These are phyloP conservation scores for Aproaerema taeniolella DNA, from an alignment of 2,888 invertebrate species.

Conservation along the genomic window DNA sequence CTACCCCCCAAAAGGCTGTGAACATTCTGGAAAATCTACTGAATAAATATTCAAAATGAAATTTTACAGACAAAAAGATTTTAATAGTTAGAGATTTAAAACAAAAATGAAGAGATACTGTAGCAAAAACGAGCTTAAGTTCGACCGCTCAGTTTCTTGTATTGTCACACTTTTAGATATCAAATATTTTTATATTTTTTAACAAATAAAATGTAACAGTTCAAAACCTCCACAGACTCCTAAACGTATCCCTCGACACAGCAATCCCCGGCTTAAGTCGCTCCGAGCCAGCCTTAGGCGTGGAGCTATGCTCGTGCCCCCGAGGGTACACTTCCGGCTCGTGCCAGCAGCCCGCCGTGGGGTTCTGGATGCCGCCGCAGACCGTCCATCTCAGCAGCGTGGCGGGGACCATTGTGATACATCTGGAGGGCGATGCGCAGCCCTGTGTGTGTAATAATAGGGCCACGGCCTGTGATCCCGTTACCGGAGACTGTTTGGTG, in stretches of 20 bases:
- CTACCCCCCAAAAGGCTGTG: too few species aligned
- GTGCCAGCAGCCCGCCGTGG: constrained; percentile 92
- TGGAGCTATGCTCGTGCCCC: constrained; percentile 93
- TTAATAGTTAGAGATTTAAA: too few species aligned
- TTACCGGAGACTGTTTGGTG: constrained; percentile 92
- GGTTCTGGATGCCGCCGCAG: constrained; percentile 84
- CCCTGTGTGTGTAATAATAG: constrained; percentile 90
- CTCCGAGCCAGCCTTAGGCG: constrained; percentile 85
- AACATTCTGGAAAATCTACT: too few species aligned
- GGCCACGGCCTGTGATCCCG: constrained; percentile 86
- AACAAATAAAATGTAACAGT: too few species aligned
- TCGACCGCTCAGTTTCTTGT: too few species aligned
- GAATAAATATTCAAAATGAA: too few species aligned
- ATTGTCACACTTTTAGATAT: too few species aligned
- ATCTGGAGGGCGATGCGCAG: constrained; percentile 86
- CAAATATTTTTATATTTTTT: too few species aligned
- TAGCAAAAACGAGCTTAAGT: too few species aligned
- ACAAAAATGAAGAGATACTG: too few species aligned
- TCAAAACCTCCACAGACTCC: constrained; percentile 69
- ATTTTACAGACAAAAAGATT: too few species aligned
- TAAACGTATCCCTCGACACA: constrained; percentile 89
- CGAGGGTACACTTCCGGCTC: constrained; percentile 89
- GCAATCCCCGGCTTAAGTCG: constrained; percentile 83
- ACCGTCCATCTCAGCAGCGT: constrained; percentile 52
- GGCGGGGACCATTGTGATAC: constrained; percentile 85